Conservation (phyloP, 2,888 invertebrate genomes). For the Bombyx huttoni region DNA sequence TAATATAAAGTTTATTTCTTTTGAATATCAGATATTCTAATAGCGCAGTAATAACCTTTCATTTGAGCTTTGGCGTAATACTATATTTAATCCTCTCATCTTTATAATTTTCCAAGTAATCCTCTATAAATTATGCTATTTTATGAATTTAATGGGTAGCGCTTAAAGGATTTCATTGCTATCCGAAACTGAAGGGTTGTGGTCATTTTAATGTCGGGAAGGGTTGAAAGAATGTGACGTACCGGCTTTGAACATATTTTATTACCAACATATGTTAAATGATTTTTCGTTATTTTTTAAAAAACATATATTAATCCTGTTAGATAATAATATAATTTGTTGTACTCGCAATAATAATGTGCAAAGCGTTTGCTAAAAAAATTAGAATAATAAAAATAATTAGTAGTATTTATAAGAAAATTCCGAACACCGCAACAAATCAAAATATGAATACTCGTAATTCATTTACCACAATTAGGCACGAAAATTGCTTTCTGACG, state of each 20-base stretch:
- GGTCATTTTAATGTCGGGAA: neutral
- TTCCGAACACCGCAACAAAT: no score
- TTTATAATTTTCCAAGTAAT: neutral
- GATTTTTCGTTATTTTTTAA: neutral
- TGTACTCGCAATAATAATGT: no score
- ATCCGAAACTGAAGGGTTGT: neutral
- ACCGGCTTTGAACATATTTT: neutral
- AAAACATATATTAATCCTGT: neutral
- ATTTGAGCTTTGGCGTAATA: neutral
- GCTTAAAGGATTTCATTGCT: constrained; percentile 2
- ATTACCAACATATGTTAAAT: neutral
- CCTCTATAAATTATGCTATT: constrained; percentile 1
- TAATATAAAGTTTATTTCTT: no score
- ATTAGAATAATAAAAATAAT: no score
- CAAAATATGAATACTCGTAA: no score
- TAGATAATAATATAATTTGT: no score
- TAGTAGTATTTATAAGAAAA: no score
- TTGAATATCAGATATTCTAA: neutral
- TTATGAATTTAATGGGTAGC: constrained; percentile 1
- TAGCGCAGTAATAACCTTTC: neutral
- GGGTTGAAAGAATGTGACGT: neutral
- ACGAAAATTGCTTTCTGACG: constrained; percentile 20
- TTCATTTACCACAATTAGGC: constrained; percentile 11
- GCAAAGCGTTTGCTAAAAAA: no score
- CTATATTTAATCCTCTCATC: neutral